Evolutionary conservation across 2,888 invertebrate genomes (phyloP), one percentile per base, ranked within the genome.

Genomic region (Chironomus tentans): DNA sequence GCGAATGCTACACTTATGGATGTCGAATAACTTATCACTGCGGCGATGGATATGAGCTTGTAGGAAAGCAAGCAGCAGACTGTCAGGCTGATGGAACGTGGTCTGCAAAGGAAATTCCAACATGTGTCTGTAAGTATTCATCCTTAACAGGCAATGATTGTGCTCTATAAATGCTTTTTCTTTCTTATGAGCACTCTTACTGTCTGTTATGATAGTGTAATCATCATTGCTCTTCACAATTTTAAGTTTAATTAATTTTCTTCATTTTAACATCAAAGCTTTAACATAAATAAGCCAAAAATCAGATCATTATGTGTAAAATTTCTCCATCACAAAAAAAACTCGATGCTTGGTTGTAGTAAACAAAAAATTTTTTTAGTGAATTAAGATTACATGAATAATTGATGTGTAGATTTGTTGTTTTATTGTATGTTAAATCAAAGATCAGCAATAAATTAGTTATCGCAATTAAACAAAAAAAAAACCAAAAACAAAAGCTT

Each of bases 71-170:
- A 0, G 93, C 93, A 81, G 88, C 95, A 68, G 91, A 92, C 82
- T 97, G 97, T 82, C 92, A 94, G 81, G 91, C 94, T 1, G 95
- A 95, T 81, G 97, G 97, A 0, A 91, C 92, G 56, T 97, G 97
- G 97, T 89, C 90, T 12, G 95, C 95, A 0, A 92, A 92, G 82
- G 95, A 95, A 81, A 85, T 93, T 74, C 97, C 97, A 0, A 91
- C 93, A 77, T 97, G 97, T 87, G 94, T 94, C 86, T 92, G 95
- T 94, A 87, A 92, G 94, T 92, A 85, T 79, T 18, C 13, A 28
- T 24, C 68, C 4, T 38, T 24, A 62, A 62, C 15, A 62, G 12
- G 10, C 38, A 38, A 38, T 18, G 12, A 6, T 68, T 38, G 38
- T 38, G 38, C 38, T 2, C 6, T 28, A 28, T n/a, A n/a, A n/a